Percentiles rank a stretch among this genome's conserved stretches.
These are phyloP conservation scores for Maylandia zebra DNA, from an alignment of 2,113 vertebrate species.

Conservation along the genomic window DNA sequence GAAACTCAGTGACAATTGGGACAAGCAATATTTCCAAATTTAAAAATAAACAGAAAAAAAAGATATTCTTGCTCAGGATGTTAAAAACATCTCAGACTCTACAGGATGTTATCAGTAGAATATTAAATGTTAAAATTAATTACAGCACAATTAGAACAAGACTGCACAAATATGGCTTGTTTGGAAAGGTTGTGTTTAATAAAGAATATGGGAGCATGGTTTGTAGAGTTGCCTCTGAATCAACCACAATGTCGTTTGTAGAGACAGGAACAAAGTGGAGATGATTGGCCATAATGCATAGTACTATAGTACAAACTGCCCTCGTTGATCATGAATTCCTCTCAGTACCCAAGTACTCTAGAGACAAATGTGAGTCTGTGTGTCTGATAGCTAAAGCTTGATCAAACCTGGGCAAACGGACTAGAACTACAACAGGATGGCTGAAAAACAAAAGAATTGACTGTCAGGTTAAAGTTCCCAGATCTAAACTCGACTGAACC, in stretches of 20 bases:
- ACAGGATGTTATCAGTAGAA: neutral
- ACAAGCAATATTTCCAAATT: neutral
- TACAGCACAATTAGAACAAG: neutral
- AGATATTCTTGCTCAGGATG: neutral
- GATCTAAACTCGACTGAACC: neutral
- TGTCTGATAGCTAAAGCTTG: neutral
- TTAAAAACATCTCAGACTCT: neutral
- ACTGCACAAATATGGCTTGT: neutral
- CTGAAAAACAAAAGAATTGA: neutral
- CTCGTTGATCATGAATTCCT: neutral
- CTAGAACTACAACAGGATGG: neutral
- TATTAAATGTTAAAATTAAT: neutral
- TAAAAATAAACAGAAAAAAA: neutral
- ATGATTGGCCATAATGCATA: neutral
- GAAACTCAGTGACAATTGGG: neutral
- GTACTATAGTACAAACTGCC: neutral
- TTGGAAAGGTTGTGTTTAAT: neutral
- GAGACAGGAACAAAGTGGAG: neutral
- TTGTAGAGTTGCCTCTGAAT: neutral
- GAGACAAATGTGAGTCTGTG: neutral
- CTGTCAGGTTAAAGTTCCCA: neutral
- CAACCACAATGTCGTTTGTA: neutral
- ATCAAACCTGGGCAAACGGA: neutral
- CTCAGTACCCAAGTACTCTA: neutral
- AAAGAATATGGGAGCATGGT: neutral